Base-by-base conservation (phyloP, 2,797 vertebrate genomes). In the Apodemus agrarius region DNA sequence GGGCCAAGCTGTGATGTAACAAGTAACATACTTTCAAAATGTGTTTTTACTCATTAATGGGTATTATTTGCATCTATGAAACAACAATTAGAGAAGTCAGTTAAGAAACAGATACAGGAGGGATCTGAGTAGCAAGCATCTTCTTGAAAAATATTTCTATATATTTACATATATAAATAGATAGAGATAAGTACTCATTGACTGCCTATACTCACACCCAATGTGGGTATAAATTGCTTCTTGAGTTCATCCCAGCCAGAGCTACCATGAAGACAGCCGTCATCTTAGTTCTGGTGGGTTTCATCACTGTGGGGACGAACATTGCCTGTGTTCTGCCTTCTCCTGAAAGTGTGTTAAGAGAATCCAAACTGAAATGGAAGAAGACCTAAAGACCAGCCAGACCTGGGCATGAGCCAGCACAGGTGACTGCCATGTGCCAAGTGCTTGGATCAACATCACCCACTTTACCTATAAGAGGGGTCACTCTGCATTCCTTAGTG, bases 251-350 rank as follows among this genome's bases (percentile, higher is more conserved):
- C 14, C n/a, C 59, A 34, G 26, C 40, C 26, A 46, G 59, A 10
- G 34, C 54, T 75, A 96, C 19, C 72, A 95, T 96, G 95, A 96
- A 76, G 87, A 31, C 49, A 59, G n/a, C 46, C 8, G 11, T 17
- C 26, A 12, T 59, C 49, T 52, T 52, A 52, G 49, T 52, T 52
- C 49, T 52, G 49, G 11, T 52, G 49, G 49, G 49, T 52, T 52
- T 52, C 49, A 52, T 52, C 49, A 52, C 49, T 11, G 49, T 12
- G 49, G 49, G 49, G 1, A 10, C n/a, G 31, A 34, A 14, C 4
- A 2, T 2, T 96, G 92, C 52, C 86, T 76, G 6, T 0, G 31
- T 78, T 67, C 0, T 0, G 72, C 12, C 8, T 84, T 0, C 11
- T 46, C 26, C 24, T 0, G 9, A 0, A 83, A 95, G 85, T 46